Percentiles rank a stretch among this genome's conserved stretches.
Evolutionary conservation across 2,113 vertebrate genomes (phyloP).

Genomic region (Varanus komodoensis): DNA sequence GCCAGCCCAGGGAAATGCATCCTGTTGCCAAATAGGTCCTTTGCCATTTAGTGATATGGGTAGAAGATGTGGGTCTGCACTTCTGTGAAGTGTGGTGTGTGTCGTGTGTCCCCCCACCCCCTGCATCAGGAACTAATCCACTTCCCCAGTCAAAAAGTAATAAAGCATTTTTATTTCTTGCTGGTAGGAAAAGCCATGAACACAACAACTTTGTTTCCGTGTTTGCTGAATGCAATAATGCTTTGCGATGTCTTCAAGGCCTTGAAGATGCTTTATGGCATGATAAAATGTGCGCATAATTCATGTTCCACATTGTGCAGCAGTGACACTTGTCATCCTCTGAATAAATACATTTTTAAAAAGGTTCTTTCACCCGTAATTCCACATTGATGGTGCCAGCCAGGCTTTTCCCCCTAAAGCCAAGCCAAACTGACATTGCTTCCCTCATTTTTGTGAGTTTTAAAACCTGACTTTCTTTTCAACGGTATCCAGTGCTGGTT

Average conservation of each 20-base stretch:
- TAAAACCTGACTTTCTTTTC: not conserved
- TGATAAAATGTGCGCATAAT: conserved; percentile 39
- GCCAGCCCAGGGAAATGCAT: conserved; percentile 15
- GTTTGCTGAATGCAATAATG: conserved; percentile 50
- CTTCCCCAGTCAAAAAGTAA: conserved; percentile 46
- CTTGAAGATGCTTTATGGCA: conserved; percentile 30
- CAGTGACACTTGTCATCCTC: conserved; percentile 7
- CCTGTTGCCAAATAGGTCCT: accelerated
- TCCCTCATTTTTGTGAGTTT: not conserved
- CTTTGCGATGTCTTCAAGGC: conserved; percentile 47
- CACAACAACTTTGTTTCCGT: conserved; percentile 40
- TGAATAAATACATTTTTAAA: conserved; percentile 56
- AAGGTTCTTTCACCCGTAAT: conserved; percentile 32
- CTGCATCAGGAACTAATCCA: conserved; percentile 37
- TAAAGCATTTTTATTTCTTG: conserved; percentile 50
- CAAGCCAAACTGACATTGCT: not conserved
- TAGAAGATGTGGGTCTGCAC: conserved; percentile 27
- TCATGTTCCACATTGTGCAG: conserved; percentile 33
- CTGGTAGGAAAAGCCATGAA: conserved; percentile 23
- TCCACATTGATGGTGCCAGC: conserved; percentile 19
- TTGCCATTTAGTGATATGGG: not conserved
- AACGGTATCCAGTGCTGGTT: not conserved
- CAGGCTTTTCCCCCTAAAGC: not conserved
- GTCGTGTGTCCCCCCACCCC: not conserved
- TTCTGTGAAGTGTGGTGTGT: conserved; percentile 21